These are phyloP conservation scores for Rhopalosiphum maidis DNA, from an alignment of 1,140 invertebrate species.

Conservation along the genomic window DNA sequence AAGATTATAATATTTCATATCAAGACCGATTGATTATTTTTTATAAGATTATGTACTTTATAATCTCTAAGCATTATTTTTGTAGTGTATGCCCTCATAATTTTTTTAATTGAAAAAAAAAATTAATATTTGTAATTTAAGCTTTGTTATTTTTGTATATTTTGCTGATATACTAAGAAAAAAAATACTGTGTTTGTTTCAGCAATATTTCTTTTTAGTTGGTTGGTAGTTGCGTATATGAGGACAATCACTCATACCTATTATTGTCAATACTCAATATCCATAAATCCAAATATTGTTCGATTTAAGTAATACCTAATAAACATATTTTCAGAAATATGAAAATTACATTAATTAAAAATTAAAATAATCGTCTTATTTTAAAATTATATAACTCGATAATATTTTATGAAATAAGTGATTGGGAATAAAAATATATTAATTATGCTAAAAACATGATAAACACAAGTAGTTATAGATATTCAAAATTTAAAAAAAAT, in stretches of 20 bases:
- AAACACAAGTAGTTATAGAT: not conserved
- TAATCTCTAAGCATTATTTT: too few relatives aligned
- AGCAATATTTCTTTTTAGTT: not conserved
- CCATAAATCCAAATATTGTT: not conserved
- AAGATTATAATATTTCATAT: too few relatives aligned
- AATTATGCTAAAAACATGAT: not conserved
- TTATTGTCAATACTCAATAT: not conserved
- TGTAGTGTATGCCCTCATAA: too few relatives aligned
- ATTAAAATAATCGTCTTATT: too few relatives aligned
- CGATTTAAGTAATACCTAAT: not conserved
- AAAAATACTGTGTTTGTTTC: not conserved
- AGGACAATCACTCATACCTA: not conserved
- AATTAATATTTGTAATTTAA: too few relatives aligned
- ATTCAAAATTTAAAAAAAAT: not conserved
- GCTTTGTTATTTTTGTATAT: not conserved
- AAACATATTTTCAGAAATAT: too few relatives aligned
- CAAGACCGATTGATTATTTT: too few relatives aligned
- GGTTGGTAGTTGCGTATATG: not conserved
- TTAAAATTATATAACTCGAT: too few relatives aligned
- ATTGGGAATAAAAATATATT: not conserved
- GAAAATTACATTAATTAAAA: too few relatives aligned
- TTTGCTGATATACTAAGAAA: not conserved
- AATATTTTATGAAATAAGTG: not conserved
- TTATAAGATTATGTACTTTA: too few relatives aligned
- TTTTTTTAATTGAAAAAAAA: too few relatives aligned